Percentiles rank a stretch among this genome's conserved stretches.
phyloP scores from a whole-genome alignment of 2,113 vertebrate species.

The Nicator chloris region DNA sequence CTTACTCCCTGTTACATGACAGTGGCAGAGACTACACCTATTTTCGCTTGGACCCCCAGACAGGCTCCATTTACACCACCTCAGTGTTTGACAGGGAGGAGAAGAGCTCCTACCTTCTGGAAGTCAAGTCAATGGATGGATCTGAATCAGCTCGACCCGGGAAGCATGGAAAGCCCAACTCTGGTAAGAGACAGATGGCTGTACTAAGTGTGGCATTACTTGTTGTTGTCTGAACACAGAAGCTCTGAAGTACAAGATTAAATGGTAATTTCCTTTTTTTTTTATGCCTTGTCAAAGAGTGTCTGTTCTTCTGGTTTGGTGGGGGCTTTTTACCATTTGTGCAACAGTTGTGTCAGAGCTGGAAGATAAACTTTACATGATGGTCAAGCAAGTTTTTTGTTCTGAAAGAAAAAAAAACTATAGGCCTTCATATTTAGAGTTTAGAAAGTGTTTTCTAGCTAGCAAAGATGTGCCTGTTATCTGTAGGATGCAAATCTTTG shows the following conservation, averaged over 20 bases:
- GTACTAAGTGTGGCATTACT: neutral
- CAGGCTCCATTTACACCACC: conserved; percentile 82
- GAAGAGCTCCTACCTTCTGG: conserved; percentile 85
- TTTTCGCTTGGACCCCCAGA: conserved; percentile 80
- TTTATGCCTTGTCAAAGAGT: neutral
- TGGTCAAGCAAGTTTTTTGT: neutral
- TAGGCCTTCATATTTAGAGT: neutral
- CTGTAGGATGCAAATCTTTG: neutral
- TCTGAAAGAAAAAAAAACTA: neutral
- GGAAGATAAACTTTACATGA: neutral
- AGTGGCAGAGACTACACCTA: conserved; percentile 79
- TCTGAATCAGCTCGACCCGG: conserved; percentile 86
- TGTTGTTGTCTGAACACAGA: neutral
- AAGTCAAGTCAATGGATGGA: conserved; percentile 84
- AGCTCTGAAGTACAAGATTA: neutral
- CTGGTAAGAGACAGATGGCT: conserved; percentile 70
- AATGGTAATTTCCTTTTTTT: neutral
- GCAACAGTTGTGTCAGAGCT: neutral
- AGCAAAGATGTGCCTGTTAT: neutral
- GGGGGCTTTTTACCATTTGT: neutral
- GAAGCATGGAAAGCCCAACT: conserved; percentile 85
- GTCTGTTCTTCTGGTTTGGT: rapidly evolving
- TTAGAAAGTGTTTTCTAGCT: neutral
- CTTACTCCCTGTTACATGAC: conserved; percentile 84
- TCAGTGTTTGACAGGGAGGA: conserved; percentile 86